Evolutionary conservation across 2,797 vertebrate genomes (phyloP).

Genomic region (Tiaroga cobitis): DNA sequence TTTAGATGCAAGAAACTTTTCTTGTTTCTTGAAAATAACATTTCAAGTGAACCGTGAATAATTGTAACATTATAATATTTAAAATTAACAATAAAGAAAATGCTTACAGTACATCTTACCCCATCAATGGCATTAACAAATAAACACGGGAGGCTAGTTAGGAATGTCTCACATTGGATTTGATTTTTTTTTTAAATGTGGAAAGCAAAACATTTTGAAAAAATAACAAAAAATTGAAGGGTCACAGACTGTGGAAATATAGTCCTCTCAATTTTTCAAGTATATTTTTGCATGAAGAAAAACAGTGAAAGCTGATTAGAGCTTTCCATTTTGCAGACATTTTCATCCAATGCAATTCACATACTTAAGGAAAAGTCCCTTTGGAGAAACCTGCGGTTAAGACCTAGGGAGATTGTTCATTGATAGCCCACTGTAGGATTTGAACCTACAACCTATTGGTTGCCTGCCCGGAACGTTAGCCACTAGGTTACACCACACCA

Average conservation of each 20-base stretch:
- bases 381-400: not conserved
- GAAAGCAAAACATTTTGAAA: not conserved
- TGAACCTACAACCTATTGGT: constrained; percentile 8
- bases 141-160: not conserved
- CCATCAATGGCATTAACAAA: not conserved
- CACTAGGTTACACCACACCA: not conserved
- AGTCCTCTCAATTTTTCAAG: not conserved
- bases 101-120: not conserved
- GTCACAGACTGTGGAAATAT: not conserved
- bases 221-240: not conserved
- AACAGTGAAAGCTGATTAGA: not conserved
- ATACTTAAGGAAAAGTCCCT: not conserved
- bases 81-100: not conserved
- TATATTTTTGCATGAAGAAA: not conserved
- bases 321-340: not conserved
- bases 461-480: not conserved
- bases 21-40: no score
- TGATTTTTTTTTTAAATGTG: not conserved
- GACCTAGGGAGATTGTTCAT: not conserved
- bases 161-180: not conserved
- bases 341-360: not conserved
- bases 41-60: no score
- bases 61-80: not conserved
- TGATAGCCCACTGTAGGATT: not conserved
- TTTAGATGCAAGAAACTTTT: not conserved